Percentiles rank a stretch among this genome's conserved stretches.
Conservation (phyloP, 2,113 vertebrate genomes). For the Ptilonorhynchus violaceus region DNA sequence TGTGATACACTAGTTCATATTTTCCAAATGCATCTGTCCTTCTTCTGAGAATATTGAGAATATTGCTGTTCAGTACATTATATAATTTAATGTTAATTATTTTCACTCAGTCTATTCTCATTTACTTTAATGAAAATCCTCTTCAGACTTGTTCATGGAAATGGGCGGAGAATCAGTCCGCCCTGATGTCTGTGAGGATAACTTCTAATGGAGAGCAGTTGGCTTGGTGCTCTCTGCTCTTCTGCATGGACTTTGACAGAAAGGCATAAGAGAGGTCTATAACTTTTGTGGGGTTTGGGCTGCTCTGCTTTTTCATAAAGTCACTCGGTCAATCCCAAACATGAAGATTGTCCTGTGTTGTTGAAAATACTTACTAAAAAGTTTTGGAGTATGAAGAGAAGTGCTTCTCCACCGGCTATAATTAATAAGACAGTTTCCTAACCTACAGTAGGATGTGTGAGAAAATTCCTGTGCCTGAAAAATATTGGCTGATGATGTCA, state of each 20-base stretch:
- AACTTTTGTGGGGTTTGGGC: not conserved
- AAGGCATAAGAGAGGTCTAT: not conserved
- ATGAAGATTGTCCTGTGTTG: not conserved
- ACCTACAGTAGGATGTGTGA: slow-evolving; percentile 17
- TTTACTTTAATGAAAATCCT: slow-evolving; percentile 32
- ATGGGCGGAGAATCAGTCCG: not conserved
- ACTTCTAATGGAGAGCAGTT: not conserved
- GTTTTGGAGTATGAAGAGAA: not conserved
- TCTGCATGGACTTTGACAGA: not conserved
- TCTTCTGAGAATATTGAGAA: not conserved
- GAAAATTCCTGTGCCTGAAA: slow-evolving; percentile 42
- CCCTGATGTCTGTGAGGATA: not conserved
- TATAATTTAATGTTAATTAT: slow-evolving; percentile 19
- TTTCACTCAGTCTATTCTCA: not conserved
- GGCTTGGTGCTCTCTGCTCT: not conserved
- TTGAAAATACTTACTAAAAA: not conserved
- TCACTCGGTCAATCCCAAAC: not conserved
- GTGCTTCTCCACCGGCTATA: not conserved
- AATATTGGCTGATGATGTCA: slow-evolving; percentile 1
- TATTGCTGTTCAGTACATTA: not conserved
- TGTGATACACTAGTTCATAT: not conserved
- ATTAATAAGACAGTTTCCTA: slow-evolving; percentile 24
- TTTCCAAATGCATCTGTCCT: not conserved
- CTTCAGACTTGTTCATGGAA: slow-evolving; percentile 6
- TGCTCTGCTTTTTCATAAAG: not conserved